Evolutionary conservation across 2,888 invertebrate species (phyloP).

Genomic region (Argyresthia albistria): DNA sequence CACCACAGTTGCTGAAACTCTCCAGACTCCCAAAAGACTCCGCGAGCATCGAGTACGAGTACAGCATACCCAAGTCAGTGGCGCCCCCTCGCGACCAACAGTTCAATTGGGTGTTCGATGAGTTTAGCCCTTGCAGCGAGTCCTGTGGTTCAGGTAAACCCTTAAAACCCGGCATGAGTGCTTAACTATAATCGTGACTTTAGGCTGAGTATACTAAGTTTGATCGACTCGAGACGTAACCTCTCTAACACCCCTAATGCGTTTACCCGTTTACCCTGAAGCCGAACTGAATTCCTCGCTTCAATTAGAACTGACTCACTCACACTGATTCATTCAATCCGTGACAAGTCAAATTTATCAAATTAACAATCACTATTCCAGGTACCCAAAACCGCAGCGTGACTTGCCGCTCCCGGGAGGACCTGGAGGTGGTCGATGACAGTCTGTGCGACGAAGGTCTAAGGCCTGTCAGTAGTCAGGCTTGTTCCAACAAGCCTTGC

Average conservation of each 20-base stretch:
- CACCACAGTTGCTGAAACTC: conserved; percentile 73
- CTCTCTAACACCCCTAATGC: too few relatives aligned
- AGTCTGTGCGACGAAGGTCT: conserved; percentile 84
- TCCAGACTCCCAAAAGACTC: conserved; percentile 78
- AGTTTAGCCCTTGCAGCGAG: conserved; percentile 86
- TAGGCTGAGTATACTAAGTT: too few relatives aligned
- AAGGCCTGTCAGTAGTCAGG: conserved; percentile 79
- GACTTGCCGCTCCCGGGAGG: conserved; percentile 83
- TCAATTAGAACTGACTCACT: too few relatives aligned
- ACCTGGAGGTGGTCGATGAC: conserved; percentile 79
- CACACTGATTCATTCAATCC: too few relatives aligned
- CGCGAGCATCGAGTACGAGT: conserved; percentile 90
- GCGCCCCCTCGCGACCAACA: conserved; percentile 77
- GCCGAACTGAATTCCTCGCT: too few relatives aligned
- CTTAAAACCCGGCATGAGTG: neutral
- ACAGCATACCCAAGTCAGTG: conserved; percentile 85
- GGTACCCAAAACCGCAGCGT: conserved; percentile 84
- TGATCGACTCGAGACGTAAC: too few relatives aligned
- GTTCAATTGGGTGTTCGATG: conserved; percentile 85
- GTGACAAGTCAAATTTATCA: too few relatives aligned
- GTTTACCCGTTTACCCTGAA: too few relatives aligned
- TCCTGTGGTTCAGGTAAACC: conserved; percentile 89
- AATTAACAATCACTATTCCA: conserved; percentile 23
- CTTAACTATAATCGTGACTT: too few relatives aligned
- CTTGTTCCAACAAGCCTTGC: conserved; percentile 84